Percentiles rank a stretch among this genome's conserved stretches.
These are phyloP conservation scores for Drosophila nr. perissopoda DNA, from an alignment of 2,888 invertebrate genomes.

Conservation along the genomic window DNA sequence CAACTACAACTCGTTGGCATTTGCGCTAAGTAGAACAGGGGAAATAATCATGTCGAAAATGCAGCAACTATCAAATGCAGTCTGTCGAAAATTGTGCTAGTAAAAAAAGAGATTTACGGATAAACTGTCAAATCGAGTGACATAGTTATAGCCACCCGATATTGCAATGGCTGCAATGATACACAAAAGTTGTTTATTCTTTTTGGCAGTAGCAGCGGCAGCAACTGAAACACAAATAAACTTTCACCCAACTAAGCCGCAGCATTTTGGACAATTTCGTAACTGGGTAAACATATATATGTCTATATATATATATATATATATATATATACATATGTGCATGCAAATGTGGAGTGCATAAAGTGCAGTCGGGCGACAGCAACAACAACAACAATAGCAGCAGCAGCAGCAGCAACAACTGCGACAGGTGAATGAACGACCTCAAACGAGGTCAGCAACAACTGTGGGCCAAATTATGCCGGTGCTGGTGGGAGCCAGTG, in stretches of 20 bases:
- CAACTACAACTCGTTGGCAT: not conserved
- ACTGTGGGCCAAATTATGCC: conserved; percentile 61
- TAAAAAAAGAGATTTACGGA: not conserved
- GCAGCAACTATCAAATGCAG: conserved; percentile 1
- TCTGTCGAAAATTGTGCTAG: not conserved
- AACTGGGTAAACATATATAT: conserved; percentile 74
- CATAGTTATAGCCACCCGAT: conserved; percentile 5
- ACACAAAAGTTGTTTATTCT: conserved; percentile 45
- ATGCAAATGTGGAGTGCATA: conserved; percentile 78
- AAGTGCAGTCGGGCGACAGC: conserved; percentile 65
- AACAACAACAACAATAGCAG: conserved; percentile 1
- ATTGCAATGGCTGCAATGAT: not conserved
- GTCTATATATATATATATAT: conserved; percentile 17
- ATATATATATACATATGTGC: conserved; percentile 26
- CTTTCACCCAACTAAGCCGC: conserved; percentile 79
- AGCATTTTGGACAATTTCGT: conserved; percentile 80
- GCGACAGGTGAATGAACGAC: conserved; percentile 82
- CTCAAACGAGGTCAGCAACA: conserved; percentile 81
- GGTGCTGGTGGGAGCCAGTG: conserved; percentile 39
- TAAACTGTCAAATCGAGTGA: not conserved
- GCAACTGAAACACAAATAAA: conserved; percentile 46
- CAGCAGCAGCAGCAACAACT: conserved; percentile 24
- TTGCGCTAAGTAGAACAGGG: not conserved
- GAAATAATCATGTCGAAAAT: not conserved
- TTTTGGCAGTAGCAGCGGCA: conserved; percentile 32